These are phyloP conservation scores for Drosophila prosaltans DNA, from an alignment of 1,140 invertebrate species.

Conservation along the genomic window DNA sequence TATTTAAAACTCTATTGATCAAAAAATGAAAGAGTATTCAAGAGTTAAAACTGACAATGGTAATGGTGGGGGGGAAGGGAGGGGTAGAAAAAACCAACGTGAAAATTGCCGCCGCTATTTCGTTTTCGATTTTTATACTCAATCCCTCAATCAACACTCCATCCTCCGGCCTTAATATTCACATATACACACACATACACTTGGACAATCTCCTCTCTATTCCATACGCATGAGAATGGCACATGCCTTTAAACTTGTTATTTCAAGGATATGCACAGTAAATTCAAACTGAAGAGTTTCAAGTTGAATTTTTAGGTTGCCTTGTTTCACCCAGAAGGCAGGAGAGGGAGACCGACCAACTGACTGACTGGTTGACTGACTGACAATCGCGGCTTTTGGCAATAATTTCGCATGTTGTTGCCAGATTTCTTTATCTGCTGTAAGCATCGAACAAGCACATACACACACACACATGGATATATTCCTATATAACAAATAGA, in stretches of 20 bases:
- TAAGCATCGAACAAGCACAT: slow-evolving; percentile 56
- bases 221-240: slow-evolving; percentile 50
- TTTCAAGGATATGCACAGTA: slow-evolving; percentile 71
- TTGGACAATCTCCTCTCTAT: slow-evolving; percentile 44
- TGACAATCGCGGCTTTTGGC: slow-evolving; percentile 69
- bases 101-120: slow-evolving; percentile 60
- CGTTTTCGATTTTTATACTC: slow-evolving; percentile 75
- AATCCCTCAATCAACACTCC: slow-evolving; percentile 74
- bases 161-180: slow-evolving; percentile 27
- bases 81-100: slow-evolving; percentile 58
- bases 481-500: slow-evolving; percentile 11
- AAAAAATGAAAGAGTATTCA: slow-evolving; percentile 33
- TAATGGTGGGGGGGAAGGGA: no score
- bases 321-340: slow-evolving; percentile 20
- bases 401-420: slow-evolving; percentile 70
- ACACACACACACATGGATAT: neutral
- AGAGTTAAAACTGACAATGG: slow-evolving; percentile 55
- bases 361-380: slow-evolving; percentile 16
- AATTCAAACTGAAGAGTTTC: slow-evolving; percentile 31
- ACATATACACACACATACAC: slow-evolving; percentile 25
- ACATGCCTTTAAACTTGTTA: slow-evolving; percentile 79
- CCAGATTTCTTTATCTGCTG: slow-evolving; percentile 76
- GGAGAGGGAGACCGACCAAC: slow-evolving; percentile 5
- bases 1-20: no score
- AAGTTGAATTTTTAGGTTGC: slow-evolving; percentile 17